These are phyloP conservation scores for Esox niger DNA, from an alignment of 2,113 vertebrate species.

Conservation along the genomic window DNA sequence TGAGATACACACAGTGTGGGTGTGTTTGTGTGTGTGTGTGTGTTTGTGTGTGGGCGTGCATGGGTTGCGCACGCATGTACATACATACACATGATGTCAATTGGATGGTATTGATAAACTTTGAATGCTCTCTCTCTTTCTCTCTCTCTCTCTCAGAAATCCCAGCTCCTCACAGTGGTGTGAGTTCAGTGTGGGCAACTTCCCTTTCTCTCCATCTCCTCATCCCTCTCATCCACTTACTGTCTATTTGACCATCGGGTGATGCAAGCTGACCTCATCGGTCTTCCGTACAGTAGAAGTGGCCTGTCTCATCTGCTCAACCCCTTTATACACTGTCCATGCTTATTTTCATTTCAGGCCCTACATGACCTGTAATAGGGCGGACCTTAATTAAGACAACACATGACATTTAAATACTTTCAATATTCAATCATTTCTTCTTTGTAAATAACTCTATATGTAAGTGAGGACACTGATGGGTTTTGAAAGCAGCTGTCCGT, in stretches of 20 bases:
- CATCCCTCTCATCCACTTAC: conserved; percentile 40
- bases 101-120: background rate
- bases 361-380: too few relatives aligned
- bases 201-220: conserved; percentile 38
- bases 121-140: background rate
- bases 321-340: background rate
- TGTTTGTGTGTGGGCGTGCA: background rate
- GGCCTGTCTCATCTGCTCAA: background rate
- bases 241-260: conserved; percentile 43
- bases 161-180: conserved; percentile 10
- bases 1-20: conserved; percentile 34
- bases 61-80: background rate
- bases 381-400: background rate
- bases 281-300: background rate
- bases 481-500: too few relatives aligned
- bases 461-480: too few relatives aligned
- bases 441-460: too few relatives aligned
- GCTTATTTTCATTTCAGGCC: background rate
- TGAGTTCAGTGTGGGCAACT: conserved; percentile 19
- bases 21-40: background rate
- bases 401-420: too few relatives aligned
- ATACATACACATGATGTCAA: background rate
- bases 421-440: too few relatives aligned
- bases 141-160: conserved; percentile 46
- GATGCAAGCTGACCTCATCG: conserved; percentile 9